Conservation (phyloP, 2,888 invertebrate genomes). For the Hydraecia micacea region DNA sequence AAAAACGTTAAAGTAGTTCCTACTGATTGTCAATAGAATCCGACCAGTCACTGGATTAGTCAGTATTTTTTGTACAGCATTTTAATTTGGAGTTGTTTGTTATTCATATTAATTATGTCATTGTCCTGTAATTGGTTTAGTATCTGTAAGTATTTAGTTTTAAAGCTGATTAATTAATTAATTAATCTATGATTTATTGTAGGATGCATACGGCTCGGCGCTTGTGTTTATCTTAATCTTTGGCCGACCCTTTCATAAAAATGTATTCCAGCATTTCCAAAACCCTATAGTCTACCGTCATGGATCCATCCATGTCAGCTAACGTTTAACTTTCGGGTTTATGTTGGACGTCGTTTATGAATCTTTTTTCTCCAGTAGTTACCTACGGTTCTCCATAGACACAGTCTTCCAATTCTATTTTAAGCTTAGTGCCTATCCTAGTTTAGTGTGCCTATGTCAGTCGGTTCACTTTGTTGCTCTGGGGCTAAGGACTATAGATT, state of each 20-base stretch:
- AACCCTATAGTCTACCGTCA: not conserved
- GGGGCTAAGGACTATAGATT: not conserved
- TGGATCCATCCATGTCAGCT: not conserved
- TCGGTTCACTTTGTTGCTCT: not conserved
- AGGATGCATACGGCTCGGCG: not conserved
- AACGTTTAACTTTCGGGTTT: not conserved
- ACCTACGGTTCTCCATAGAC: not conserved
- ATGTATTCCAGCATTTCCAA: not conserved
- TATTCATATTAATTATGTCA: constrained; percentile 20
- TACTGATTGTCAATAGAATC: constrained; percentile 16
- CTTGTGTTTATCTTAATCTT: not conserved
- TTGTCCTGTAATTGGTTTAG: constrained; percentile 12
- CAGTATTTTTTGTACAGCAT: constrained; percentile 29
- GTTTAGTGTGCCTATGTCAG: too few species aligned
- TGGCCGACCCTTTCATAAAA: not conserved
- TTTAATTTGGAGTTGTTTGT: constrained; percentile 15
- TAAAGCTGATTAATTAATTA: not conserved
- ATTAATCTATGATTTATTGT: not conserved
- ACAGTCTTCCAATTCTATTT: not conserved
- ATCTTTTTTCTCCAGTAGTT: not conserved
- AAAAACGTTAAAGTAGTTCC: constrained; percentile 23
- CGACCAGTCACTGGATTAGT: constrained; percentile 22
- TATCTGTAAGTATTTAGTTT: not conserved
- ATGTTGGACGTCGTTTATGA: too few species aligned
- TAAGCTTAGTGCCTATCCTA: not conserved